Evolutionary conservation across 2,888 invertebrate genomes (phyloP).

Genomic region (Tetanocera ferruginea): DNA sequence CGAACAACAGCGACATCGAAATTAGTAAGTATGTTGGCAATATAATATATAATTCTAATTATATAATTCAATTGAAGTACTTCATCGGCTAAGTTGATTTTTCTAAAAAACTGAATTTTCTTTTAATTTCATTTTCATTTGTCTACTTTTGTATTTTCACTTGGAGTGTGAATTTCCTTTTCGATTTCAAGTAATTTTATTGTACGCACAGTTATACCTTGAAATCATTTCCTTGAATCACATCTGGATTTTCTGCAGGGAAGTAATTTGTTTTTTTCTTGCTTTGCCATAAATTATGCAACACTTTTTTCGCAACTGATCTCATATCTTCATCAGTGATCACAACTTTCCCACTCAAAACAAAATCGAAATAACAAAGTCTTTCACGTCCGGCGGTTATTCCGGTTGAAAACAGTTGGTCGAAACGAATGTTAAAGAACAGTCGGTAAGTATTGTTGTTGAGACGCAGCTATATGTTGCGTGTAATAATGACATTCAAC

Average conservation of each 20-base stretch:
- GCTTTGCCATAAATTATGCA: constrained; percentile 41
- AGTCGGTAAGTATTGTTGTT: background rate
- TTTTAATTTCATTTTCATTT: constrained; percentile 5
- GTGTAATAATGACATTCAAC: too few relatives aligned
- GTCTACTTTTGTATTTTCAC: background rate
- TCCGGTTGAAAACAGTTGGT: constrained; percentile 37
- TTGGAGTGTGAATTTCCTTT: background rate
- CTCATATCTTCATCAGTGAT: constrained; percentile 27
- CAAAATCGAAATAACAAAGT: constrained; percentile 13
- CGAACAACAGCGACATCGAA: background rate
- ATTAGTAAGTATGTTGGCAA: background rate
- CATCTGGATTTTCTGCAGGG: constrained; percentile 17
- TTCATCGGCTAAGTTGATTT: too few relatives aligned
- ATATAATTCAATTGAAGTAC: too few relatives aligned
- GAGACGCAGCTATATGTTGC: too few relatives aligned
- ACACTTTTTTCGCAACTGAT: constrained; percentile 3
- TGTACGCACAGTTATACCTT: background rate
- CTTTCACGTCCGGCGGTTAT: constrained; percentile 41
- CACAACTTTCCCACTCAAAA: background rate
- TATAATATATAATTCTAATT: too few relatives aligned
- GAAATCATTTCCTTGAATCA: constrained; percentile 16
- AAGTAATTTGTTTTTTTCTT: background rate
- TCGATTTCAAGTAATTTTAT: background rate
- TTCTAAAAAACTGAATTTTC: background rate
- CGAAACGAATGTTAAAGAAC: constrained; percentile 2